A percentile compares a stretch with the other conserved stretches of the same genome.
These are phyloP conservation scores for Peromyscus californicus DNA, from an alignment of 2,113 vertebrate species.

Conservation along the genomic window DNA sequence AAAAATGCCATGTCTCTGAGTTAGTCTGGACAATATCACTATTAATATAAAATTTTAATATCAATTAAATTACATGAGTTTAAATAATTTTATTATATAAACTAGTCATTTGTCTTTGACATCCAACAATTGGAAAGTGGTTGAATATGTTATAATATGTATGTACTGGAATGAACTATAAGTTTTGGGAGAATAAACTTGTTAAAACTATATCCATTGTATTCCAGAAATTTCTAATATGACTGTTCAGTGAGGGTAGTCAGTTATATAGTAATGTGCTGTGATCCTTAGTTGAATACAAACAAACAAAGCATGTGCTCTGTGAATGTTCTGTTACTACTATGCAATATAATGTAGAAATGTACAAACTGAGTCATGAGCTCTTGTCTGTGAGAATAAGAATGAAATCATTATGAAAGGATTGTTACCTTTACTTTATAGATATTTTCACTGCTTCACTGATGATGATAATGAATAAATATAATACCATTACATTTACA, in stretches of 20 bases:
- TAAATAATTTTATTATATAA: not conserved
- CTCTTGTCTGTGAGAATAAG: not conserved
- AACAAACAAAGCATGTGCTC: not conserved
- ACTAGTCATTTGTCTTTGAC: not conserved
- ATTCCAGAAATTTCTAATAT: not conserved
- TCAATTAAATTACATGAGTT: conserved; percentile 54
- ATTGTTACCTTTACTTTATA: conserved; percentile 7
- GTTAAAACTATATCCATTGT: not conserved
- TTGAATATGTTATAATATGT: not conserved
- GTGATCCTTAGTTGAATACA: not conserved
- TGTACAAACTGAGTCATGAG: not conserved
- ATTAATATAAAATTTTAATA: conserved; percentile 27
- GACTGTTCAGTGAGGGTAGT: not conserved
- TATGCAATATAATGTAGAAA: not conserved
- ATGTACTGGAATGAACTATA: not conserved
- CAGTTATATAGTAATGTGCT: not conserved
- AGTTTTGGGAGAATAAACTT: conserved; percentile 37
- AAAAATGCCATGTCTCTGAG: not conserved
- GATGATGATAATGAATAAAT: not conserved
- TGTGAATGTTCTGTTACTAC: not conserved
- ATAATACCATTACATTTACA: not conserved
- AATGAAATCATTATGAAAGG: not conserved
- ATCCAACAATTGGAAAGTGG: not conserved
- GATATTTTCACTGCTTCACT: not conserved
- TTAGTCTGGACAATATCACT: not conserved